Evolutionary conservation across 2,888 invertebrate genomes (phyloP), one percentile per base, ranked within the genome.

Genomic region (Arctia plantaginis): DNA sequence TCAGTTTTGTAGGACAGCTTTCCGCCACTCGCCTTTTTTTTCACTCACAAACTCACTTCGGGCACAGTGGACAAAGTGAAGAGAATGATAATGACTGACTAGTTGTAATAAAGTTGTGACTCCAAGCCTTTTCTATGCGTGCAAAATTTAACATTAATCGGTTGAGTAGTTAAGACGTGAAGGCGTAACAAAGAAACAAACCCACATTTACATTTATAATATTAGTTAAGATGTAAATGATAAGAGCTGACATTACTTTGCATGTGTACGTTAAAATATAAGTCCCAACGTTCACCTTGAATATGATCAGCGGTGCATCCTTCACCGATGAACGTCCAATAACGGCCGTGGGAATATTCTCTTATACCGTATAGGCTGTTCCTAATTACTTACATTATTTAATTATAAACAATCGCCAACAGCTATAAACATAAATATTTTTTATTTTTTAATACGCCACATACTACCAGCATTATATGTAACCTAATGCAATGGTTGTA

Each of bases 261-360:
- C 23, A 39, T 20, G 64, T 62, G 44, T 39, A 30, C 47, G 23
- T 67, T 59, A 64, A 73, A 73, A 69, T 55, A 62, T 69, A 76
- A 55, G 72, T 69, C 69, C 68, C 39, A 55, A 59, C 75, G 64
- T 82, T 35, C 47, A 76, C 80, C 82, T 84, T 82, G 80, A 74
- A 44, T 62, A 41, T 41, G 66, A 18, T 73, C 72, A 66, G 73
- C 44, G 76, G 23, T 71, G 75, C 74, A 77, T 79, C 77, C 74
- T 68, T 77, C 74, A 70, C 41, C 73, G 80, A 85, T 81, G 81
- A 76, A 72, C 76, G 62, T 47, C 66, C 71, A 80, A 85, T 78
- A 85, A 76, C 74, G 77, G 77, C 73, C 85, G 84, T 85, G 84
- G 72, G 85, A 84, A 82, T 71, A 67, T 41, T 67, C 74, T 76